Percentiles rank a stretch among this genome's conserved stretches.
These are phyloP conservation scores for Drosophila greeni DNA, from an alignment of 2,888 invertebrate species.

Conservation along the genomic window DNA sequence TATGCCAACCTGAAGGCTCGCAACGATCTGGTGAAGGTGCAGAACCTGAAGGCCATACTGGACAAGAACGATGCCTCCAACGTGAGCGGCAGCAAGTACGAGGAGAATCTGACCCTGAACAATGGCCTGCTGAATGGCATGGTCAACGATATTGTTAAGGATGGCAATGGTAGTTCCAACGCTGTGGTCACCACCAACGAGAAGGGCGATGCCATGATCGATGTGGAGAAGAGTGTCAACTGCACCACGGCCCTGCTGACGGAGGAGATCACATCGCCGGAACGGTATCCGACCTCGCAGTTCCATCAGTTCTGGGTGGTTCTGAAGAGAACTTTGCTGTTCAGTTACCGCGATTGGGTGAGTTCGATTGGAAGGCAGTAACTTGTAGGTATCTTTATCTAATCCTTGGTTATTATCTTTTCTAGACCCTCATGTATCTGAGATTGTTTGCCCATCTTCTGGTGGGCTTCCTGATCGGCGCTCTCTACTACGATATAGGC, in stretches of 20 bases:
- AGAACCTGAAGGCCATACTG: constrained; percentile 78
- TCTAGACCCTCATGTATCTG: constrained; percentile 94
- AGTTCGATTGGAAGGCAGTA: constrained; percentile 58
- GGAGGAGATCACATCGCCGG: constrained; percentile 83
- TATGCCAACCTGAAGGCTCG: constrained; percentile 82
- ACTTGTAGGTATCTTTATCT: no score
- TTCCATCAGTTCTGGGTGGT: constrained; percentile 92
- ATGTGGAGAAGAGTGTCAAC: constrained; percentile 84
- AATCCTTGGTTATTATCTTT: no score
- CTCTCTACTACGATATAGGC: constrained; percentile 96
- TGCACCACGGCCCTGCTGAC: constrained; percentile 85
- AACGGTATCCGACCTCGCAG: constrained; percentile 90
- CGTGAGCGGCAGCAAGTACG: constrained; percentile 75
- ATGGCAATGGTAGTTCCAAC: constrained; percentile 52
- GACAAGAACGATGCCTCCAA: constrained; percentile 81
- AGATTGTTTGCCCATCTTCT: constrained; percentile 95
- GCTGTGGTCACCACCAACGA: constrained; percentile 70
- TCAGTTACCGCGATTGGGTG: constrained; percentile 94
- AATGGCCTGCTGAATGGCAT: constrained; percentile 80
- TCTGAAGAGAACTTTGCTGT: constrained; percentile 89
- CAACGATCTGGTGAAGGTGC: constrained; percentile 81
- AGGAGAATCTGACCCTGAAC: constrained; percentile 74
- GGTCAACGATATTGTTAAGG: constrained; percentile 82
- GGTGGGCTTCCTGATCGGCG: constrained; percentile 95
- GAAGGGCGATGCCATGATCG: constrained; percentile 77